These are phyloP conservation scores for Acropternis orthonyx DNA, from an alignment of 2,797 vertebrate genomes.

Conservation along the genomic window DNA sequence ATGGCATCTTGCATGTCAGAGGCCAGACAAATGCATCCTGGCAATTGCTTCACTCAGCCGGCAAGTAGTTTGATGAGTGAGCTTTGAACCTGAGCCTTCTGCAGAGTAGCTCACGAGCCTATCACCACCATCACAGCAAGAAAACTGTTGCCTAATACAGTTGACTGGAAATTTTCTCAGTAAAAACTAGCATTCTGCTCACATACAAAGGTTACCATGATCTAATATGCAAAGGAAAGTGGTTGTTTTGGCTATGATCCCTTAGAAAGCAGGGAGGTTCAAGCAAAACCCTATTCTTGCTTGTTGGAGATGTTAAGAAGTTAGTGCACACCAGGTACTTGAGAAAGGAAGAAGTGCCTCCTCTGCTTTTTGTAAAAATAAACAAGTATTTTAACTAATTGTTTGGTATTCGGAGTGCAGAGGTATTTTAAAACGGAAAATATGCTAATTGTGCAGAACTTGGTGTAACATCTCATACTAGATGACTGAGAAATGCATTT, in stretches of 20 bases:
- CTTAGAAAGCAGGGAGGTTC: not conserved
- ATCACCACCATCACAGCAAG: not conserved
- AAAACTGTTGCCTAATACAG: not conserved
- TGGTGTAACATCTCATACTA: not conserved
- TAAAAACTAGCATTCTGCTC: not conserved
- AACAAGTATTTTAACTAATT: not conserved
- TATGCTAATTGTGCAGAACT: not conserved
- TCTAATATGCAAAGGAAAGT: not conserved
- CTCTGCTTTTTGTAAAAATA: not conserved
- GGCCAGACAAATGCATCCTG: not conserved
- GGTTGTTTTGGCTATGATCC: not conserved
- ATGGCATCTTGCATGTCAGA: not conserved
- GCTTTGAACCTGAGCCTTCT: not conserved
- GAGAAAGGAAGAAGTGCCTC: not conserved
- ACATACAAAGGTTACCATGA: not conserved
- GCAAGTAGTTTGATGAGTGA: not conserved
- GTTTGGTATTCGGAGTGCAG: not conserved
- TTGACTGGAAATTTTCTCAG: not conserved
- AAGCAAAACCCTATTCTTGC: not conserved
- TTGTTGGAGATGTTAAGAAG: not conserved
- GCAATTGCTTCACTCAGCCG: not conserved
- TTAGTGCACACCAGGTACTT: not conserved
- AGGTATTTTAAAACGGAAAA: not conserved
- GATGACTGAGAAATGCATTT: not conserved
- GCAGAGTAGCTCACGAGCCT: not conserved